phyloP scores from a whole-genome alignment of 2,797 vertebrate species.

The Hoplostethus mediterraneus region DNA sequence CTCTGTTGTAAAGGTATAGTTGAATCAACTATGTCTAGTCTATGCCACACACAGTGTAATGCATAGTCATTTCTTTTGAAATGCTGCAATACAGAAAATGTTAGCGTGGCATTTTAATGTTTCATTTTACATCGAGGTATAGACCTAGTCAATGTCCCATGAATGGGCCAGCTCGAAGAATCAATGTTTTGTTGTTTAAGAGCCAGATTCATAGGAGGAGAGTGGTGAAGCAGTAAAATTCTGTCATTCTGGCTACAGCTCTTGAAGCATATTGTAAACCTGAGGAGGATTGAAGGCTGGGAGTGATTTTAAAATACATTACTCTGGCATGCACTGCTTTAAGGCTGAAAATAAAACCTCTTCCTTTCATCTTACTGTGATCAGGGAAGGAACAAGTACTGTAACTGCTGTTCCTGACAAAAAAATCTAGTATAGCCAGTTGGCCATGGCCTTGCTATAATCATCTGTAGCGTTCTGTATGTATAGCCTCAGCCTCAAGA shows the following conservation, averaged over 20 bases:
- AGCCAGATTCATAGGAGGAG: neutral
- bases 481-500: neutral
- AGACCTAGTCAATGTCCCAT: neutral
- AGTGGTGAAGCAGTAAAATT: constrained; percentile 12
- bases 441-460: neutral
- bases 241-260: constrained; percentile 1
- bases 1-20: neutral
- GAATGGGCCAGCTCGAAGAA: neutral
- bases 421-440: constrained; percentile 2
- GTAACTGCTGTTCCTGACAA: neutral
- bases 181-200: neutral
- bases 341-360: neutral
- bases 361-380: constrained; percentile 2
- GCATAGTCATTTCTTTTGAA: neutral
- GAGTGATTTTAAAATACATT: constrained; percentile 24
- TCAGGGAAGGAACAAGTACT: neutral
- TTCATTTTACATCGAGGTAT: neutral
- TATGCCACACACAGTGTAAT: neutral
- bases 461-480: neutral
- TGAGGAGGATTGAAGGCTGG: neutral
- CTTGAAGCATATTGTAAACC: constrained; percentile 11
- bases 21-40: neutral
- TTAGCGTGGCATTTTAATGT: neutral
- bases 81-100: neutral
- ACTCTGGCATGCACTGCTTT: constrained; percentile 4